A percentile compares a stretch with the other conserved stretches of the same genome.
Conservation (phyloP, 1,140 invertebrate species). For the Rhynchophorus ferrugineus region DNA sequence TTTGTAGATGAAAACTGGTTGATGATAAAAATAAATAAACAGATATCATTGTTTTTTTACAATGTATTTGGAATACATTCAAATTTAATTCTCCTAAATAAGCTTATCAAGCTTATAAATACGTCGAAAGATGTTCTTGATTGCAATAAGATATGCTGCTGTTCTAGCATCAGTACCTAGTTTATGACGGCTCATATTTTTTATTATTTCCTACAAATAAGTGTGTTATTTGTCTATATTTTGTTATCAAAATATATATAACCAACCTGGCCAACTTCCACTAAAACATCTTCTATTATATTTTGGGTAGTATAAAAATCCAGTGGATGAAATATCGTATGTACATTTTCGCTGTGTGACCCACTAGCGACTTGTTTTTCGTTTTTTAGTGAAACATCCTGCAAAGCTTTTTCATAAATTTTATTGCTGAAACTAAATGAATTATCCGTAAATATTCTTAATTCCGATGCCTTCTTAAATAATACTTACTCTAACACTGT, state of each 20-base stretch:
- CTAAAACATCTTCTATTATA: slow-evolving; percentile 8
- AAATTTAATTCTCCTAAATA: too few species aligned
- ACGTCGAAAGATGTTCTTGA: slow-evolving; percentile 71
- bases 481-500: slow-evolving; percentile 48
- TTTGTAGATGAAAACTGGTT: too few species aligned
- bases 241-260: background rate
- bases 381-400: slow-evolving; percentile 1
- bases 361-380: background rate
- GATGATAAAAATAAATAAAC: too few species aligned
- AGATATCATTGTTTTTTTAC: too few species aligned
- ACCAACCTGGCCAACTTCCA: slow-evolving; percentile 11
- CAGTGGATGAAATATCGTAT: slow-evolving; percentile 7
- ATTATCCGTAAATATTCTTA: slow-evolving; percentile 1
- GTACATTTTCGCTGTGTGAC: background rate
- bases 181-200: slow-evolving; percentile 56
- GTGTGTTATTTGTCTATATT: background rate
- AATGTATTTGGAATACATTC: too few species aligned
- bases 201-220: slow-evolving; percentile 66
- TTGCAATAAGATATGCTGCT: slow-evolving; percentile 74
- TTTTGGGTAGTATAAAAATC: slow-evolving; percentile 8
- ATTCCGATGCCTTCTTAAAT: background rate
- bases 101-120: slow-evolving; percentile 24
- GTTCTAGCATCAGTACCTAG: slow-evolving; percentile 73
- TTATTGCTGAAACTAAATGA: slow-evolving; percentile 5
- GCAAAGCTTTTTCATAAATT: background rate